Evolutionary conservation across 2,797 vertebrate genomes (phyloP).

Genomic region (Dendrocincla tyrannina): DNA sequence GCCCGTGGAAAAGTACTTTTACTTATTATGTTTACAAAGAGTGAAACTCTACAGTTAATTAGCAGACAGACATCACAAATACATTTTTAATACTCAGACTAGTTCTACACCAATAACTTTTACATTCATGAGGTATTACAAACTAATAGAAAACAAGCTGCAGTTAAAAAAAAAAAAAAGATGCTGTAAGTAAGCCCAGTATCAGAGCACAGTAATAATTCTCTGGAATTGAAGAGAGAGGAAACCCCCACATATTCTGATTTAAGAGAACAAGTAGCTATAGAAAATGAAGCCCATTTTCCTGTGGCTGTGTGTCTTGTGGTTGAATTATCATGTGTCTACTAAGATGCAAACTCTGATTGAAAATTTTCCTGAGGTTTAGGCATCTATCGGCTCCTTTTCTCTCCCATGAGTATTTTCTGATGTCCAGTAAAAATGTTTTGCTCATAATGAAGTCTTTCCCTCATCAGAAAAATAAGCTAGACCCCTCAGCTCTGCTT

Average conservation of each 20-base stretch:
- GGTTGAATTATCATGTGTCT: background rate
- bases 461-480: background rate
- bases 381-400: background rate
- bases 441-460: background rate
- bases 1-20: background rate
- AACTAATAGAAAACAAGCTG: background rate
- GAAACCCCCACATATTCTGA: constrained; percentile 18
- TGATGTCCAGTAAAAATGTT: background rate
- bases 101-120: background rate
- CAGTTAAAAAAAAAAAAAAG: background rate
- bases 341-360: background rate
- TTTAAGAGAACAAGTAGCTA: constrained; percentile 28
- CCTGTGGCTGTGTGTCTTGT: constrained; percentile 13
- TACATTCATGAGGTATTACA: background rate
- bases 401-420: background rate
- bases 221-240: constrained; percentile 1
- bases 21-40: background rate
- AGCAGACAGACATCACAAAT: background rate
- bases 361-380: background rate
- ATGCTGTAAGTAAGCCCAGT: background rate
- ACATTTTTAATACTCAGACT: background rate
- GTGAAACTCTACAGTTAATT: background rate
- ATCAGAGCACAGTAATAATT: background rate
- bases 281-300: constrained; percentile 12
- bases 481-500: background rate